phyloP scores from a whole-genome alignment of 2,113 vertebrate species.

The Planiliza haematocheilus region DNA sequence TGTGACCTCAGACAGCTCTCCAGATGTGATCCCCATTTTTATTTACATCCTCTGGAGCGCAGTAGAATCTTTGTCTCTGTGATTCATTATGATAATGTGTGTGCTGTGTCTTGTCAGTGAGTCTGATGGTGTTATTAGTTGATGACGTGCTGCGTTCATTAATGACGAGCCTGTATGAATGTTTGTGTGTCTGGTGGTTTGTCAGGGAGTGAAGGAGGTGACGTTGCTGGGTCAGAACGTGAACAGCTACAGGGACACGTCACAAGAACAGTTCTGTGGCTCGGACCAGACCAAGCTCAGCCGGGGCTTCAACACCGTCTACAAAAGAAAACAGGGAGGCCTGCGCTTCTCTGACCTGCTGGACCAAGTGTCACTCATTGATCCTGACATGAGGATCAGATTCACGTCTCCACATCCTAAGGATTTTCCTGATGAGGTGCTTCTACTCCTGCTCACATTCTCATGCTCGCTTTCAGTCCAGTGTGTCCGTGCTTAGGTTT shows the following conservation, averaged over 20 bases:
- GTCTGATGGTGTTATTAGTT: too few relatives aligned
- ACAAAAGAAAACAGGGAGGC: conserved; percentile 86
- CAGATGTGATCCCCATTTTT: too few relatives aligned
- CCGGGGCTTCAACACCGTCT: conserved; percentile 89
- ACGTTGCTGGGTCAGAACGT: conserved; percentile 97
- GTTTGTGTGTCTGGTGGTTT: not conserved
- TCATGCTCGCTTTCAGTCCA: not conserved
- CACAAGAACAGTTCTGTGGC: conserved; percentile 85
- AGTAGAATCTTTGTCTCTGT: too few relatives aligned
- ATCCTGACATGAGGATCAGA: conserved; percentile 94
- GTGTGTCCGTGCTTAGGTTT: not conserved
- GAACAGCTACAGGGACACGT: conserved; percentile 94
- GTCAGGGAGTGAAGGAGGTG: conserved; percentile 95
- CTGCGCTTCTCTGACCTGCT: conserved; percentile 92
- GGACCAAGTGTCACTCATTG: conserved; percentile 89
- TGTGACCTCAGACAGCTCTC: too few relatives aligned
- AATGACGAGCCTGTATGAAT: not conserved
- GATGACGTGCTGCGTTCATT: too few relatives aligned
- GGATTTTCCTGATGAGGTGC: conserved; percentile 96
- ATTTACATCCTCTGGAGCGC: too few relatives aligned
- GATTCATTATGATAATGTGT: too few relatives aligned
- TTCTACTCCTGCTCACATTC: rapidly evolving
- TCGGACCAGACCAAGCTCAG: conserved; percentile 83
- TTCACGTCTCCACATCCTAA: conserved; percentile 99
- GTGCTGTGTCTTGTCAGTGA: too few relatives aligned